Base-by-base conservation (phyloP, 2,888 invertebrate species). In the Chaitophorus viminalis region DNA sequence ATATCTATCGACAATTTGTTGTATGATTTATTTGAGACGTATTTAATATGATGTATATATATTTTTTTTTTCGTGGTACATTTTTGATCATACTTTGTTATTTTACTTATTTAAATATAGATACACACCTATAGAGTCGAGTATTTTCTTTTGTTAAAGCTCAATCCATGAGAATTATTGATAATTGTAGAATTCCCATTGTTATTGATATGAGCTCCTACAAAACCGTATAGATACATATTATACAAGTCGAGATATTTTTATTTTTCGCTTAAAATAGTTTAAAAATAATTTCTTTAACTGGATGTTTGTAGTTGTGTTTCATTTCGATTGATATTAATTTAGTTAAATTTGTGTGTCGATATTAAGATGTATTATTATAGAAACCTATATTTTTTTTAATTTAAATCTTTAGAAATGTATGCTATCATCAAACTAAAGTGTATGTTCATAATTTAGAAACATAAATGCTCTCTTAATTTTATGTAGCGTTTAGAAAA, bases 21-120 rank as follows among this genome's bases (percentile, higher is more conserved):
- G 18, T 72, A 60, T 74, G 74, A 74, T 82, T 60, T 82, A 82
- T 82, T 82, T 74, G 74, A 60, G 36, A 74, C 74, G 33, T 33
- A 36, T 54, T 21, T 29, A 14, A n/a, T n/a, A n/a, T n/a, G n/a
- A n/a, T n/a, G n/a, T n/a, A n/a, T n/a, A n/a, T n/a, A n/a, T n/a
- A n/a, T n/a, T n/a, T n/a, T n/a, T n/a, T n/a, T n/a, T n/a, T n/a
- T 46, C 46, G 14, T 33, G n/a, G n/a, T 54, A n/a, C 54, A 82
- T 82, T 72, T 82, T 82, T 72, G 54, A 82, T 72, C 82, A 33
- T 82, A 18, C 52, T 25, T 74, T 54, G 11, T 25, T 60, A 1
- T 70, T 72, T 82, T 54, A 52, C 52, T 82, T 54, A 72, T 82
- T 72, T 82, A 21, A 11, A 46, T 52, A 18, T 52, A 33, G 21